Evolutionary conservation across 2,888 invertebrate species (phyloP).

Genomic region (Notodonta dromedarius): DNA sequence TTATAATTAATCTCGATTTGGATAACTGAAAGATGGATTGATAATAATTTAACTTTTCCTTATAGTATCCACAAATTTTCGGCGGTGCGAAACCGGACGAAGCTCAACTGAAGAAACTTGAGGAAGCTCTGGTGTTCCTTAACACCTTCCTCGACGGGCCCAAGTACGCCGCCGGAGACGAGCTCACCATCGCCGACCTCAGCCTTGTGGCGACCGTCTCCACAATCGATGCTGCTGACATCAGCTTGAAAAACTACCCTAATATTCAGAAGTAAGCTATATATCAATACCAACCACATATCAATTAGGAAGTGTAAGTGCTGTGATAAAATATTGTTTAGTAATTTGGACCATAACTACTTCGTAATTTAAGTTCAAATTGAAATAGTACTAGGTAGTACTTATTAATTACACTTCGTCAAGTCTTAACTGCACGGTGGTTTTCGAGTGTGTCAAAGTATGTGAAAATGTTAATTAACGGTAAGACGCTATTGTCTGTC

Average conservation of each 20-base stretch:
- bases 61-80: constrained; percentile 83
- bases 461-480: too few relatives aligned
- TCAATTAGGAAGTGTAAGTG: too few relatives aligned
- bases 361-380: too few relatives aligned
- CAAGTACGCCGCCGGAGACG: constrained; percentile 87
- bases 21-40: too few relatives aligned
- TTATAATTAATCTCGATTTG: too few relatives aligned
- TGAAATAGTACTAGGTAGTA: too few relatives aligned
- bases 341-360: not conserved
- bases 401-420: too few relatives aligned
- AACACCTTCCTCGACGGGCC: constrained; percentile 87
- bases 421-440: too few relatives aligned
- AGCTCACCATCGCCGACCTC: constrained; percentile 90
- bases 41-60: constrained; percentile 12
- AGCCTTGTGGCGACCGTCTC: constrained; percentile 86
- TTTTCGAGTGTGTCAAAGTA: too few relatives aligned
- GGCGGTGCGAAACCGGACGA: constrained; percentile 82
- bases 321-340: not conserved
- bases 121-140: constrained; percentile 86
- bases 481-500: too few relatives aligned
- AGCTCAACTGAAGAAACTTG: constrained; percentile 85
- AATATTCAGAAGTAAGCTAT: constrained; percentile 40
- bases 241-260: constrained; percentile 85
- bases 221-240: constrained; percentile 85
- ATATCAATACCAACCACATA: not conserved